A percentile compares a stretch with the other conserved stretches of the same genome.
phyloP scores from a whole-genome alignment of 2,113 vertebrate genomes.

The Crypturellus undulatus region DNA sequence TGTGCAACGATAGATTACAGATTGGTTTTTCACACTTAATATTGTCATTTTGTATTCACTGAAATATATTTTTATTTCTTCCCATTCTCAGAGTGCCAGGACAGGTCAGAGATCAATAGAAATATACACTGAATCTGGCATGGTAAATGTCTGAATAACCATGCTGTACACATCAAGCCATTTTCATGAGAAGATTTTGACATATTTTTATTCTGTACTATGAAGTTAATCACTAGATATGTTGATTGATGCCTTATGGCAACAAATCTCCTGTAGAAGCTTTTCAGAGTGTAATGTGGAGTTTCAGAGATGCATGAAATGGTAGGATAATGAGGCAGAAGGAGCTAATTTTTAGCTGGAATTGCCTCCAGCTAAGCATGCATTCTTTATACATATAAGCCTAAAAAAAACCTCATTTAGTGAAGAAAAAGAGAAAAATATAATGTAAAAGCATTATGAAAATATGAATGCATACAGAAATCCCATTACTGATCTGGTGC shows the following conservation, averaged over 20 bases:
- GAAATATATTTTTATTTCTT: neutral
- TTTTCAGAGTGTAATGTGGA: conserved; percentile 28
- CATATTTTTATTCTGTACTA: conserved; percentile 37
- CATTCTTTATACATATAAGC: conserved; percentile 9
- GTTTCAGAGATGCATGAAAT: conserved; percentile 59
- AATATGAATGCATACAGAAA: neutral
- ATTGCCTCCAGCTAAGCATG: conserved; percentile 50
- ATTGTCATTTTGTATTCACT: neutral
- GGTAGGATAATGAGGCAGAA: conserved; percentile 60
- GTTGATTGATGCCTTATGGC: conserved; percentile 56
- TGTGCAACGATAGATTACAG: fast-evolving
- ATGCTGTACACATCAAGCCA: neutral
- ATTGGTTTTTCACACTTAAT: neutral
- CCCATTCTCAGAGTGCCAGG: neutral
- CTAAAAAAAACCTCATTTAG: neutral
- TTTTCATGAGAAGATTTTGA: conserved; percentile 38
- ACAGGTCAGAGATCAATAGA: neutral
- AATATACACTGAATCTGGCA: conserved; percentile 3
- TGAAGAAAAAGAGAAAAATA: neutral
- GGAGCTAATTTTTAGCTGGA: conserved; percentile 60
- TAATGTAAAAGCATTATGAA: neutral
- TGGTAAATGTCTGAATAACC: conserved; percentile 8
- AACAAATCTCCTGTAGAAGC: conserved; percentile 50
- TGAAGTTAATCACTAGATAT: conserved; percentile 57
- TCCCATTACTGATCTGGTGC: neutral